Percentiles rank a stretch among this genome's conserved stretches.
Conservation (phyloP, 2,113 vertebrate species). For the Syngnathus scovelli region DNA sequence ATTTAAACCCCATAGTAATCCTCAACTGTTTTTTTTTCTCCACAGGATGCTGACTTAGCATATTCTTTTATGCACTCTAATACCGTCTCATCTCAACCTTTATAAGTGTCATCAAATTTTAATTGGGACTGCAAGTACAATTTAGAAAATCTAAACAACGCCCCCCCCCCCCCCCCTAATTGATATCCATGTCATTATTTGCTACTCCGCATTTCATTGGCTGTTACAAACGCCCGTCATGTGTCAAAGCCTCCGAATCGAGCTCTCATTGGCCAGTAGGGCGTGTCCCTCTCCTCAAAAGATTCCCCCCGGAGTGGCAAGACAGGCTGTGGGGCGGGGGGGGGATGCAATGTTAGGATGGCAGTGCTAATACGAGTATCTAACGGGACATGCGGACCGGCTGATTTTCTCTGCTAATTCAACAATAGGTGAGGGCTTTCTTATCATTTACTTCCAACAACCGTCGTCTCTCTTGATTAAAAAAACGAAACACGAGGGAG, state of each 20-base stretch:
- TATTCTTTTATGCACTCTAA: constrained; percentile 39
- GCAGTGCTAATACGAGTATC: constrained; percentile 61
- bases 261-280: constrained; percentile 49
- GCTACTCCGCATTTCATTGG: constrained; percentile 30
- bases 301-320: constrained; percentile 44
- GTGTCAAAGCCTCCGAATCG: constrained; percentile 16
- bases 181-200: constrained; percentile 39
- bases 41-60: constrained; percentile 41
- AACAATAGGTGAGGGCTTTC: constrained; percentile 62
- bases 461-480: not conserved
- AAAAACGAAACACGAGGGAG: not conserved
- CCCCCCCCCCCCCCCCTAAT: constrained; percentile 33
- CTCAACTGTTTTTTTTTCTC: constrained; percentile 30
- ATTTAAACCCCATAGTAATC: constrained; percentile 14
- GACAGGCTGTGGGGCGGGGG: constrained; percentile 59
- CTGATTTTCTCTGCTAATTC: constrained; percentile 53
- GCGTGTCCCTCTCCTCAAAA: constrained; percentile 31
- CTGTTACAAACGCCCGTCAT: not conserved
- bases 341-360: constrained; percentile 59
- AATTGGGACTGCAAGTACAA: constrained; percentile 2
- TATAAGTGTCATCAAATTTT: not conserved
- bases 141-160: constrained; percentile 34
- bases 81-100: constrained; percentile 11
- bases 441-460: constrained; percentile 31
- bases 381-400: constrained; percentile 68